A percentile compares a stretch with the other conserved stretches of the same genome.
Conservation (phyloP, 2,113 vertebrate genomes). For the Camarhynchus parvulus region DNA sequence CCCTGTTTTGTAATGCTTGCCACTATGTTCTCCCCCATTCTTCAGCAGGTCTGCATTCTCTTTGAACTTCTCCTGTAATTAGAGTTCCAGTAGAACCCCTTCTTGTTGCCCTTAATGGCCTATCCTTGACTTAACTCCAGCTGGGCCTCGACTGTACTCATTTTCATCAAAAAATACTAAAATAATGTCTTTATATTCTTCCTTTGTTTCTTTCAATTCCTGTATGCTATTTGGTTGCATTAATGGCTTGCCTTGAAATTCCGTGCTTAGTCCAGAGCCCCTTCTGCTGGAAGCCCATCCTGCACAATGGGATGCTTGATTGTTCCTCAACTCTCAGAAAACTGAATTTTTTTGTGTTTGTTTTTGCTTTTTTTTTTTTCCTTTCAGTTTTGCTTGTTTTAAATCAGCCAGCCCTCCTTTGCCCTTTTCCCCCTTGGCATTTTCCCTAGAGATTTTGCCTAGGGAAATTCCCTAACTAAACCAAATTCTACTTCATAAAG, state of each 20-base stretch:
- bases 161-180: neutral
- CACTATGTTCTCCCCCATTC: neutral
- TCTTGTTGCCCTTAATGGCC: neutral
- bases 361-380: neutral
- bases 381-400: neutral
- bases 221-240: neutral
- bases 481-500: neutral
- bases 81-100: neutral
- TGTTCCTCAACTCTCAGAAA: neutral
- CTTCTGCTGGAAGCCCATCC: neutral
- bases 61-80: neutral
- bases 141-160: neutral
- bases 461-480: neutral
- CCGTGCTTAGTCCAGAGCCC: neutral
- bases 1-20: neutral
- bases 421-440: neutral
- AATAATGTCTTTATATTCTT: neutral
- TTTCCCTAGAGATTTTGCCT: neutral
- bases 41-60: accelerated
- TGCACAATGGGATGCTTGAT: neutral
- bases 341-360: neutral
- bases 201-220: neutral
- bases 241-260: neutral
- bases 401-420: neutral
- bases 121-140: neutral